phyloP scores from a whole-genome alignment of 1,140 invertebrate species.

The Drosophila nasuta region DNA sequence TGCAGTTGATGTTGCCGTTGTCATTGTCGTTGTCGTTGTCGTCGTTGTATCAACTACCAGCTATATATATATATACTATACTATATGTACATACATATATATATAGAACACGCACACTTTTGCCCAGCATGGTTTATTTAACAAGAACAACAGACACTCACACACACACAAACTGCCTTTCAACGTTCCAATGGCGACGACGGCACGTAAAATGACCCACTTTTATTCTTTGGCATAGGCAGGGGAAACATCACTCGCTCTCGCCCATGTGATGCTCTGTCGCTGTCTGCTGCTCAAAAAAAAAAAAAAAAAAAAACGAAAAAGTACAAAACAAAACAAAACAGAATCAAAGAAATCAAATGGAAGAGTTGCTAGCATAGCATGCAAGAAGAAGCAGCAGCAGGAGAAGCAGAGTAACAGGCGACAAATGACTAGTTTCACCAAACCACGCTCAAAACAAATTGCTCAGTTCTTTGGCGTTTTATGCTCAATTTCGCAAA shows the following conservation, averaged over 20 bases:
- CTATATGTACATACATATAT: conserved; percentile 22
- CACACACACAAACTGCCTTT: conserved; percentile 37
- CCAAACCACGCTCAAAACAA: conserved; percentile 24
- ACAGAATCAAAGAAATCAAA: conserved; percentile 74
- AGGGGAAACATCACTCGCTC: conserved; percentile 18
- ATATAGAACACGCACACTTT: conserved; percentile 34
- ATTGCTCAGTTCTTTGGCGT: conserved; percentile 4
- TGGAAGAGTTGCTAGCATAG: conserved; percentile 67
- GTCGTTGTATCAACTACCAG: conserved; percentile 1
- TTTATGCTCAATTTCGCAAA: conserved; percentile 7
- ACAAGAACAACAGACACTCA: conserved; percentile 70
- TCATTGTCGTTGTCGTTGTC: conserved; percentile 15
- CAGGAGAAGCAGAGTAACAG: neutral
- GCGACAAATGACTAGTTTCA: conserved; percentile 21
- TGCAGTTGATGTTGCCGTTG: conserved; percentile 22
- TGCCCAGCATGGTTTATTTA: conserved; percentile 72
- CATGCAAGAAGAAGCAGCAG: conserved; percentile 17
- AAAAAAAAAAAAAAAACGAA: neutral
- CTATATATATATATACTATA: too few species aligned
- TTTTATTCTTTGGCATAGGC: conserved; percentile 66
- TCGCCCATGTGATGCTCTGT: conserved; percentile 19
- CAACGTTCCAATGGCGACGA: conserved; percentile 40
- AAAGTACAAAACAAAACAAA: too few species aligned
- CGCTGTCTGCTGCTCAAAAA: conserved; percentile 36
- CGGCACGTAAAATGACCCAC: conserved; percentile 71